Evolutionary conservation across 1,140 invertebrate genomes (phyloP).

Genomic region (Streblospio benedicti): DNA sequence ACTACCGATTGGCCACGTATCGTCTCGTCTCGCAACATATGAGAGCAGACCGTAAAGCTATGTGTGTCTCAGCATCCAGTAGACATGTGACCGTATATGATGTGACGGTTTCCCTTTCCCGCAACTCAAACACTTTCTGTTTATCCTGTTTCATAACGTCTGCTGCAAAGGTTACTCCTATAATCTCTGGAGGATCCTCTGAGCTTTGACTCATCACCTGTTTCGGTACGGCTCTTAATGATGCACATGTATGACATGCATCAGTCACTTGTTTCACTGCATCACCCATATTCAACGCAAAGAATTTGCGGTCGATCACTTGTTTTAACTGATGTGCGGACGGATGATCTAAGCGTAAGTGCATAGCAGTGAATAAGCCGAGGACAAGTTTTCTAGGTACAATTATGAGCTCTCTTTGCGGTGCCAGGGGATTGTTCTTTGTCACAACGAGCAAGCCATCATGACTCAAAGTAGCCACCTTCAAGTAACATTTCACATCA

Average conservation of each 20-base stretch:
- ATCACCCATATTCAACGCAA: slow-evolving; percentile 21
- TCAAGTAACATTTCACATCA: too few species aligned
- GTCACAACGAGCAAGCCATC: too few species aligned
- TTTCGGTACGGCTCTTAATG: slow-evolving; percentile 10
- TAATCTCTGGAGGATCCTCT: slow-evolving; percentile 10
- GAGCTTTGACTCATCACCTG: slow-evolving; percentile 5
- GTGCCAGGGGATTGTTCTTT: too few species aligned
- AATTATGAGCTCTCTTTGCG: too few species aligned
- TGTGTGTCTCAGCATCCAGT: background rate
- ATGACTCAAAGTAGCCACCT: too few species aligned
- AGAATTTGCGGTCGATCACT: slow-evolving; percentile 6
- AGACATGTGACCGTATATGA: background rate
- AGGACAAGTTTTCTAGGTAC: too few species aligned
- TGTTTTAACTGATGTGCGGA: slow-evolving; percentile 2
- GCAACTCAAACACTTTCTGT: background rate
- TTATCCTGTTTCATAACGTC: slow-evolving; percentile 6
- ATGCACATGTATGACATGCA: slow-evolving; percentile 15
- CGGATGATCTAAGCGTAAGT: too few species aligned
- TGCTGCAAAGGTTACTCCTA: slow-evolving; percentile 19
- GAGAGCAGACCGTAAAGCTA: background rate
- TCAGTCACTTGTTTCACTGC: background rate
- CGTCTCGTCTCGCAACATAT: too few species aligned
- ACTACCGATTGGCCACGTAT: too few species aligned
- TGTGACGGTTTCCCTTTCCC: slow-evolving; percentile 1
- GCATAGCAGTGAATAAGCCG: too few species aligned